Percentiles rank a stretch among this genome's conserved stretches.
phyloP scores from a whole-genome alignment of 2,888 invertebrate species.

The Bedellia somnulentella region DNA sequence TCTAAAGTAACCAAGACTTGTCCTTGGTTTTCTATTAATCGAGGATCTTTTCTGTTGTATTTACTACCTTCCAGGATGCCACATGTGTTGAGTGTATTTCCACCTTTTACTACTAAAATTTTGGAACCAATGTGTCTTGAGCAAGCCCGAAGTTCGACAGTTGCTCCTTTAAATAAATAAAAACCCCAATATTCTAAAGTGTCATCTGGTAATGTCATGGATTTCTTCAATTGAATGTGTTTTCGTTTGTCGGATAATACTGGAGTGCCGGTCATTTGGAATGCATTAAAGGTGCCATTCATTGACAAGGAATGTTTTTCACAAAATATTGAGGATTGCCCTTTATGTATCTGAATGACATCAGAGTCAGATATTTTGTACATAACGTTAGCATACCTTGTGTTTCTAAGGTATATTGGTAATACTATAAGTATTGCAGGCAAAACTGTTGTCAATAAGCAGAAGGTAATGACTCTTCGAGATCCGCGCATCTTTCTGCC shows the following conservation, averaged over 20 bases:
- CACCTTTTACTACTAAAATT: conserved; percentile 80
- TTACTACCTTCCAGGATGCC: conserved; percentile 73
- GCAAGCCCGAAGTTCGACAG: conserved; percentile 76
- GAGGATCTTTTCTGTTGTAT: conserved; percentile 65
- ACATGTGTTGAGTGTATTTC: conserved; percentile 75
- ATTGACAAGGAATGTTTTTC: conserved; percentile 75
- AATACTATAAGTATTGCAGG: conserved; percentile 75
- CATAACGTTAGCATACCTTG: conserved; percentile 73
- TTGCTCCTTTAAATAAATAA: conserved; percentile 77
- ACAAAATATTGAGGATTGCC: conserved; percentile 82
- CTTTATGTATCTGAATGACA: conserved; percentile 79
- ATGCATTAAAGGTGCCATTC: conserved; percentile 73
- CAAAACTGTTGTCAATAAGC: conserved; percentile 72
- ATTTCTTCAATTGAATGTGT: conserved; percentile 77
- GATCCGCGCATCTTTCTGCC: conserved; percentile 77
- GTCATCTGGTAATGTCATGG: conserved; percentile 81
- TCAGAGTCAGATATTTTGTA: conserved; percentile 84
- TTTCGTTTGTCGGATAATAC: conserved; percentile 69
- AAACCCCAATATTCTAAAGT: conserved; percentile 89
- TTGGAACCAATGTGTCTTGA: conserved; percentile 78
- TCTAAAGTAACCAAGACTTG: conserved; percentile 50
- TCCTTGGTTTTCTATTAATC: conserved; percentile 61
- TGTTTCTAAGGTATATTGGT: conserved; percentile 77
- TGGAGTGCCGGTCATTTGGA: conserved; percentile 71
- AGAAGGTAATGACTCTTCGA: conserved; percentile 76